These are phyloP conservation scores for Amiota minor DNA, from an alignment of 2,888 invertebrate species.

Conservation along the genomic window DNA sequence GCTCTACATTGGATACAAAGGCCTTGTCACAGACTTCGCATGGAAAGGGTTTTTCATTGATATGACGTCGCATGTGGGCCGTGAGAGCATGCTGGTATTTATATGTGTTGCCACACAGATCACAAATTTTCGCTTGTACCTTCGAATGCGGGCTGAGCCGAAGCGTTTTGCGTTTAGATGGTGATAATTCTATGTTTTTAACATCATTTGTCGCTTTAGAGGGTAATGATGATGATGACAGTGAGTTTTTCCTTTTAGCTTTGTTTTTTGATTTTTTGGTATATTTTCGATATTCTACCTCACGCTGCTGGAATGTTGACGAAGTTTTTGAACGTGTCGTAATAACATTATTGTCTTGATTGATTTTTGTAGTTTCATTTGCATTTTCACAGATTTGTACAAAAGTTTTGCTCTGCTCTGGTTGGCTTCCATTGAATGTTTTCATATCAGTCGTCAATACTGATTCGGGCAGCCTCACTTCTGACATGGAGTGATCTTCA, in stretches of 20 bases:
- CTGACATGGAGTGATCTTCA: not conserved
- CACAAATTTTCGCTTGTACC: conserved; percentile 69
- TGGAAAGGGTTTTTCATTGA: conserved; percentile 69
- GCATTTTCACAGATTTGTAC: not conserved
- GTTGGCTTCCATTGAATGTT: not conserved
- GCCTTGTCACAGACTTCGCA: conserved; percentile 72
- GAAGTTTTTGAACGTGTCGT: too few relatives aligned
- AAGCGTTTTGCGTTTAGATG: too few relatives aligned
- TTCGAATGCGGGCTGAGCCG: not conserved
- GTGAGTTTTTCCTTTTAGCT: too few relatives aligned
- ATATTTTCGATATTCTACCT: not conserved
- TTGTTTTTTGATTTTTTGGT: not conserved
- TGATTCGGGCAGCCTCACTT: not conserved
- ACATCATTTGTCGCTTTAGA: too few relatives aligned
- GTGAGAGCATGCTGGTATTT: conserved; percentile 72
- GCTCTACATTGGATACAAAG: conserved; percentile 72
- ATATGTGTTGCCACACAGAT: conserved; percentile 72
- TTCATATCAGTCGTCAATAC: not conserved
- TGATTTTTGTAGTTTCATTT: too few relatives aligned
- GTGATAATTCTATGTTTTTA: not conserved
- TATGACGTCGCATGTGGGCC: conserved; percentile 72
- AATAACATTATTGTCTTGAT: too few relatives aligned
- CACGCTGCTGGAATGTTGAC: not conserved
- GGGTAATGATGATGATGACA: too few relatives aligned
- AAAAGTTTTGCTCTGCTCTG: not conserved